Evolutionary conservation across 2,113 vertebrate species (phyloP).

Genomic region (Leptobrachium ailaonicum): DNA sequence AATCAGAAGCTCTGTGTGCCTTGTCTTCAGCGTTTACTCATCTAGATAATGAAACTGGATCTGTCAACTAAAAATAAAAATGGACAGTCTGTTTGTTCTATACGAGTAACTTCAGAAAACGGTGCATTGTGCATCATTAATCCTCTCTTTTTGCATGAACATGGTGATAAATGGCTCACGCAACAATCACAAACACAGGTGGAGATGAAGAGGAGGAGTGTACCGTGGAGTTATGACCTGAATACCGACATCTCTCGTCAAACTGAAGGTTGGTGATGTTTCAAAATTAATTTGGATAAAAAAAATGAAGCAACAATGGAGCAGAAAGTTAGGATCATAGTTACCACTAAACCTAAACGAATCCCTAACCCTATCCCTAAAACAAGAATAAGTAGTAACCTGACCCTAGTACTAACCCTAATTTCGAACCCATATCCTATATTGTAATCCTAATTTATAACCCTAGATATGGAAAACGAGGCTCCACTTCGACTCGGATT

Average conservation of each 20-base stretch:
- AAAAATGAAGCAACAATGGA: no score
- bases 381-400: no score
- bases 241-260: neutral
- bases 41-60: constrained; percentile 41
- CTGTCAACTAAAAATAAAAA: constrained; percentile 9
- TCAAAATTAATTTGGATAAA: no score
- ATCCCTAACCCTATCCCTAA: no score
- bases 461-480: no score
- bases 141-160: constrained; percentile 77
- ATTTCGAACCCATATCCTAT: no score
- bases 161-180: constrained; percentile 63
- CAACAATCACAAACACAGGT: neutral
- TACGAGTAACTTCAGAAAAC: constrained; percentile 61
- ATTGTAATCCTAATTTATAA: no score
- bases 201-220: constrained; percentile 25
- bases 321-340: no score
- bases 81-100: neutral
- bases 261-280: constrained; percentile 12
- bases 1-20: neutral
- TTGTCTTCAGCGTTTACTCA: neutral
- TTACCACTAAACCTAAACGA: no score
- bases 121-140: constrained; percentile 79
- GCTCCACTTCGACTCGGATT: no score
- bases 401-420: no score
- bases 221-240: constrained; percentile 2